Evolutionary conservation across 1,140 invertebrate species (phyloP).

Genomic region (Listronotus oregonensis): DNA sequence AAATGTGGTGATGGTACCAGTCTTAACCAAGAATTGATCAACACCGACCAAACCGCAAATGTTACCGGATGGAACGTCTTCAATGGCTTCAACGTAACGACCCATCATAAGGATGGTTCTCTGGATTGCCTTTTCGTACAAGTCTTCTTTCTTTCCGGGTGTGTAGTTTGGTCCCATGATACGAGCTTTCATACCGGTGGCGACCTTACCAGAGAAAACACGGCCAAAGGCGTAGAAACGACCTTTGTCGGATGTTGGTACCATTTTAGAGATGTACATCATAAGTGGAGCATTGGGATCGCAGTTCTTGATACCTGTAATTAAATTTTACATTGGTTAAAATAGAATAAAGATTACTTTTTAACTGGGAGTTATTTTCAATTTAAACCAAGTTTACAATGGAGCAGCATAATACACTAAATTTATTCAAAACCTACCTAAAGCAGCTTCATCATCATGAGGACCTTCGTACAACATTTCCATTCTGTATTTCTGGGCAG

Average conservation of each 20-base stretch:
- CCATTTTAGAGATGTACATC: slow-evolving; percentile 99
- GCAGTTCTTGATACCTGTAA: slow-evolving; percentile 72
- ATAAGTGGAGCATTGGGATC: slow-evolving; percentile 96
- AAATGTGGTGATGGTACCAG: slow-evolving; percentile 98
- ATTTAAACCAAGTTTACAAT: no score
- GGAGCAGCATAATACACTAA: no score
- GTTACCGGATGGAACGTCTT: slow-evolving; percentile 99
- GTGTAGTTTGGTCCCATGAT: slow-evolving; percentile 99
- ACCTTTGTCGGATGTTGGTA: slow-evolving; percentile 98
- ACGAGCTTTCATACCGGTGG: slow-evolving; percentile 93
- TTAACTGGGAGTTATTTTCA: no score
- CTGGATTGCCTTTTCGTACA: slow-evolving; percentile 99
- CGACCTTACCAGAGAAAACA: slow-evolving; percentile 96
- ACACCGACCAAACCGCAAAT: slow-evolving; percentile 99
- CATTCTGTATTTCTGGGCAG: slow-evolving; percentile 98
- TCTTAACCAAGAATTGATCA: slow-evolving; percentile 99
- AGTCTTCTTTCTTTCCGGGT: slow-evolving; percentile 98
- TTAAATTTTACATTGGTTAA: neutral
- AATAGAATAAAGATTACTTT: no score
- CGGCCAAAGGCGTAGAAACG: slow-evolving; percentile 99
- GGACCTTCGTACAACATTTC: slow-evolving; percentile 99
- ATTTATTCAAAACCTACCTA: slow-evolving; percentile 66
- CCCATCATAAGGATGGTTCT: slow-evolving; percentile 99
- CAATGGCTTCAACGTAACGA: slow-evolving; percentile 98
- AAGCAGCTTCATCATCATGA: slow-evolving; percentile 93